Conservation (phyloP, 2,113 vertebrate genomes). For the Oxyruncus cristatus region DNA sequence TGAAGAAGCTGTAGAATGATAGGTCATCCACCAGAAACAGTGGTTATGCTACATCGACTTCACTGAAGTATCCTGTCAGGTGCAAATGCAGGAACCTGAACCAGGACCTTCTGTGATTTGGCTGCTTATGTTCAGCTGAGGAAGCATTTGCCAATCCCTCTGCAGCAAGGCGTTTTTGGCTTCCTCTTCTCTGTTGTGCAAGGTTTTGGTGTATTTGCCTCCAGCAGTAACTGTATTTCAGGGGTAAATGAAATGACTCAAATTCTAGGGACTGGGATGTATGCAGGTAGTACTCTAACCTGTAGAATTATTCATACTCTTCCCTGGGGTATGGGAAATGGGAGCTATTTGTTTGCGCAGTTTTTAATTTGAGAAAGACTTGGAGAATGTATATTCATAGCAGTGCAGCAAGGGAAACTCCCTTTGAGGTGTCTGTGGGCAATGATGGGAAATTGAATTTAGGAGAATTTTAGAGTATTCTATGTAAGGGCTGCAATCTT, state of each 20-base stretch:
- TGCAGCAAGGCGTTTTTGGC: background rate
- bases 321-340: slow-evolving; percentile 5
- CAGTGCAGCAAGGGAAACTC: background rate
- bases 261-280: background rate
- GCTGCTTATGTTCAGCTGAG: background rate
- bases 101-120: background rate
- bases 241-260: background rate
- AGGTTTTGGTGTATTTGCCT: slow-evolving; percentile 14
- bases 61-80: background rate
- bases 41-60: background rate
- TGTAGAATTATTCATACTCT: slow-evolving; percentile 3
- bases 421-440: slow-evolving; percentile 9
- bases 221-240: background rate
- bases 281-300: background rate
- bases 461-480: background rate
- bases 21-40: background rate
- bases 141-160: background rate
- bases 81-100: background rate
- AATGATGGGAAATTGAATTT: background rate
- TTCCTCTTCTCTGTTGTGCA: background rate
- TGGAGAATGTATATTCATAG: background rate
- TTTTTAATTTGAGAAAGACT: slow-evolving; percentile 6
- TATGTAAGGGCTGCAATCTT: background rate
- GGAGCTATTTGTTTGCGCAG: background rate
- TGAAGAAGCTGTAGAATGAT: background rate